A percentile compares a stretch with the other conserved stretches of the same genome.
Evolutionary conservation across 2,888 invertebrate species (phyloP).

Genomic region (Harpalus rubripes): DNA sequence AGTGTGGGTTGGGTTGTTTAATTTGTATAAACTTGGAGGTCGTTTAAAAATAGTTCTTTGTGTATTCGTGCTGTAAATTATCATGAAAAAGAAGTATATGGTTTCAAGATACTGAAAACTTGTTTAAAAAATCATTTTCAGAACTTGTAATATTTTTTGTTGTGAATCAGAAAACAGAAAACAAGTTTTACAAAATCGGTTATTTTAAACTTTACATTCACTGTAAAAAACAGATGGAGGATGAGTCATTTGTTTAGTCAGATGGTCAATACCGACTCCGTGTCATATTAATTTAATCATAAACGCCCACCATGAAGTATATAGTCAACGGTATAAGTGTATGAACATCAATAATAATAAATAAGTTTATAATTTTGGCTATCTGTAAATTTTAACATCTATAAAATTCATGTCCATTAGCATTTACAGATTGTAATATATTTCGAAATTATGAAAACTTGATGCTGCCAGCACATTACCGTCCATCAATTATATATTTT

Average conservation of each 20-base stretch:
- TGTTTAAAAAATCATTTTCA: not conserved
- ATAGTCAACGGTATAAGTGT: not conserved
- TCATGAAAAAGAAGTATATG: not conserved
- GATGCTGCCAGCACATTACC: too few species aligned
- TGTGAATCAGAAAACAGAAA: not conserved
- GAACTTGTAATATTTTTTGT: not conserved
- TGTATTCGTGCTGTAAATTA: not conserved
- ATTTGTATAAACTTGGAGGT: conserved; percentile 12
- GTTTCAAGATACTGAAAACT: not conserved
- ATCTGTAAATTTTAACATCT: too few species aligned
- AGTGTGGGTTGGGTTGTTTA: not conserved
- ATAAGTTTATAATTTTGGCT: too few species aligned
- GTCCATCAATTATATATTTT: too few species aligned
- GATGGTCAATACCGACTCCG: not conserved
- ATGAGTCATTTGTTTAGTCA: conserved; percentile 3
- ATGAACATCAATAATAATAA: not conserved
- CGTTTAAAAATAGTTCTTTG: conserved; percentile 16
- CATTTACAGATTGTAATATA: too few species aligned
- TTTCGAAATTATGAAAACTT: too few species aligned
- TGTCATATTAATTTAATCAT: not conserved
- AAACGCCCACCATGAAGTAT: not conserved
- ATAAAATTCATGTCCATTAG: too few species aligned
- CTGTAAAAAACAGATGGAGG: not conserved
- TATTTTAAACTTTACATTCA: conserved; percentile 36
- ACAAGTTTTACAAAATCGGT: conserved; percentile 12